Conservation (phyloP, 2,113 vertebrate species). For the Glaucomys volans region DNA sequence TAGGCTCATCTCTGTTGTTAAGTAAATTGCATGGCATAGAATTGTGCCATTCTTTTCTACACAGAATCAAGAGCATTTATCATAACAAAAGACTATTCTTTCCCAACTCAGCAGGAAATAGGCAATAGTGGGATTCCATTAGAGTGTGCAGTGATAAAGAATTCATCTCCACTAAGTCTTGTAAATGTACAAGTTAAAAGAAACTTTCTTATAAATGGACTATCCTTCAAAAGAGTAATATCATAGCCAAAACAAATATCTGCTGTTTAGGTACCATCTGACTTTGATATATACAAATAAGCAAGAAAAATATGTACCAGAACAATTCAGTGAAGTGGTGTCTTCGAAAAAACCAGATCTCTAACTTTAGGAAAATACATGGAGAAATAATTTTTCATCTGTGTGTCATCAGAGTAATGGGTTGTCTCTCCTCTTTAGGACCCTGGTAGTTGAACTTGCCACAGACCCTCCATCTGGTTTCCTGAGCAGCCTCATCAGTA, state of each 20-base stretch:
- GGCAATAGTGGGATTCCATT: conserved; percentile 64
- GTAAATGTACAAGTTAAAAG: conserved; percentile 59
- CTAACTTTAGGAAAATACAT: conserved; percentile 24
- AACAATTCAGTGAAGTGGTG: neutral
- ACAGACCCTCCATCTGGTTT: neutral
- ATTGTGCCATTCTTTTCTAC: conserved; percentile 51
- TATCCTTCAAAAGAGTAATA: conserved; percentile 66
- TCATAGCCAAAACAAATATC: conserved; percentile 51
- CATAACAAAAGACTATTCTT: conserved; percentile 78
- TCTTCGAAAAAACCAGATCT: neutral
- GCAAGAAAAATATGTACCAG: neutral
- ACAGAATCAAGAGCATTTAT: conserved; percentile 73
- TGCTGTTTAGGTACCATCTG: neutral
- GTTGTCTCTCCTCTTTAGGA: neutral
- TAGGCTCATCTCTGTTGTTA: conserved; percentile 63
- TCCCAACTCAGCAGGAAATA: conserved; percentile 62
- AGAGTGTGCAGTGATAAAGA: conserved; percentile 58
- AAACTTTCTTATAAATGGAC: conserved; percentile 61
- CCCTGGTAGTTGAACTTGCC: conserved; percentile 14
- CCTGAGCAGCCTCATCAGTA: conserved; percentile 36
- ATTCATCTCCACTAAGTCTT: conserved; percentile 48
- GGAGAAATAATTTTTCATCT: neutral
- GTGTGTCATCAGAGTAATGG: neutral
- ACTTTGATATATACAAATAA: neutral
- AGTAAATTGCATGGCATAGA: conserved; percentile 68